Evolutionary conservation across 1,140 invertebrate genomes (phyloP), one percentile per base, ranked within the genome.

Genomic region (Lepidostoma basale): DNA sequence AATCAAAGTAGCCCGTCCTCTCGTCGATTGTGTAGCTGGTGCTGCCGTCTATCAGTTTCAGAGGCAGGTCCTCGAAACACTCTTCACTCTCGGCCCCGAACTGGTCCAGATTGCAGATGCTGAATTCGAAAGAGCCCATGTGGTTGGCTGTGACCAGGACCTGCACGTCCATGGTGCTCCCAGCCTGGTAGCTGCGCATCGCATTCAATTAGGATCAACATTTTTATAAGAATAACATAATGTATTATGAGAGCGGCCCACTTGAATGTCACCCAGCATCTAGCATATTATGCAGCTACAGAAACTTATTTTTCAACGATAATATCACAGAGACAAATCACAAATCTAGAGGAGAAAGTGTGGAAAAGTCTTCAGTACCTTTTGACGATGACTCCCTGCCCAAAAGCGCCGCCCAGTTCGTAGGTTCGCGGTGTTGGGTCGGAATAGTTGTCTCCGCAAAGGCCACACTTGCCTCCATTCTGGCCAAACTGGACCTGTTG

Each of bases 341-440:
- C n/a, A n/a, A n/a, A n/a, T n/a, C n/a, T n/a, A n/a, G n/a, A n/a
- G n/a, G n/a, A n/a, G n/a, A n/a, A n/a, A n/a, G n/a, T n/a, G 14
- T 36, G 2, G 33, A 6, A 36, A 36, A 36, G 5, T 36, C 10
- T 3, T 2, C 9, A 45, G 18, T 63, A 71, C 71, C 28, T 78
- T 72, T 71, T 75, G 0, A 83, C 84, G 22, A 89, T 83, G 1
- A 83, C 78, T 25, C 56, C 56, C 3, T 88, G 87, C 0, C 56
- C 74, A 72, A 88, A 88, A 88, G 16, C 62, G 9, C 86, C 87
- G 6, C 86, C 87, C 44, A 88, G 83, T 77, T 90, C 89, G 72
- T 89, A 86, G 1, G 76, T 74, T 70, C 88, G 82, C 6, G 88
- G 88, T 45, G 75, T 77, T 1, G 78, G 73, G 23, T 77, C 67